phyloP scores from a whole-genome alignment of 2,113 vertebrate genomes.

The Strix aluco region DNA sequence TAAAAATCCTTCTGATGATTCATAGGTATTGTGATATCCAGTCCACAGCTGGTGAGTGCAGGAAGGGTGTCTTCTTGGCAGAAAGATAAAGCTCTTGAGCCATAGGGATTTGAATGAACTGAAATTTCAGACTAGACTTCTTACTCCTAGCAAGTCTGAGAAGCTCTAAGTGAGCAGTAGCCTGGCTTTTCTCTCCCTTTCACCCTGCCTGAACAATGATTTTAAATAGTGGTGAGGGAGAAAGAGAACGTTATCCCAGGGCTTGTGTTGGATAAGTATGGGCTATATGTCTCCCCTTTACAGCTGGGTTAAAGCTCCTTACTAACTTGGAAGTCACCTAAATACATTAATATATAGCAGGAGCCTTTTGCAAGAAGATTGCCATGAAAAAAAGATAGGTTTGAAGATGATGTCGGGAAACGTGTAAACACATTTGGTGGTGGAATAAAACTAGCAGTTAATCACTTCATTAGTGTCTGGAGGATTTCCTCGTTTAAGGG shows the following conservation, averaged over 20 bases:
- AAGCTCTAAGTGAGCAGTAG: neutral
- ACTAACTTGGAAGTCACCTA: neutral
- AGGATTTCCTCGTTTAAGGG: neutral
- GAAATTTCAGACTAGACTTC: neutral
- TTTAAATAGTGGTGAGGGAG: neutral
- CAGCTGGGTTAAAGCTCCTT: neutral
- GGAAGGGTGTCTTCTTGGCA: neutral
- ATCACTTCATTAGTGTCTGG: neutral
- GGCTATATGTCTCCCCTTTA: neutral
- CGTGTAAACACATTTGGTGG: neutral
- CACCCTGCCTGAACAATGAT: neutral
- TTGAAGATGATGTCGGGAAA: neutral
- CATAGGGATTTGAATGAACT: neutral
- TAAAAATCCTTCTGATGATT: neutral
- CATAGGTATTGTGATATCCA: neutral
- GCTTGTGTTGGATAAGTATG: neutral
- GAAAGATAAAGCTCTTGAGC: neutral
- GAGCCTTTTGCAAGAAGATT: neutral
- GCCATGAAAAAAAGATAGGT: neutral
- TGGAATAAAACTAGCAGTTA: neutral
- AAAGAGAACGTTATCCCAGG: neutral
- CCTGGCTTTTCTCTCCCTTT: neutral
- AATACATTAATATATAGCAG: neutral
- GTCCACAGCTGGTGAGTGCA: neutral
- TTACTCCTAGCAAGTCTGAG: neutral